phyloP scores from a whole-genome alignment of 2,113 vertebrate genomes.

The Oncorhynchus kisutch region DNA sequence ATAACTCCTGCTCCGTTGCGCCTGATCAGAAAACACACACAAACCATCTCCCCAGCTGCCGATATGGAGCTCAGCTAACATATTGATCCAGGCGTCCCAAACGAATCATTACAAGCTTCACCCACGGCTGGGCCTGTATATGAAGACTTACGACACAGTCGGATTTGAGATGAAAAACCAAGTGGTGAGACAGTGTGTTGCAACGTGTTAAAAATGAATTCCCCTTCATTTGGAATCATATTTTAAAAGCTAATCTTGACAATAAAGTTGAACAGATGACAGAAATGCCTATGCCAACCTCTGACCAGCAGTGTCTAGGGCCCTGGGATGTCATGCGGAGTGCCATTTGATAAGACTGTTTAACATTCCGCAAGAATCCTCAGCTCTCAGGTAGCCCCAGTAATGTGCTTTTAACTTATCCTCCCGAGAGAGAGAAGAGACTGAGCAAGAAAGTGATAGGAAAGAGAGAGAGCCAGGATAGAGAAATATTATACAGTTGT shows the following conservation, averaged over 20 bases:
- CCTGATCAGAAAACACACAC: neutral
- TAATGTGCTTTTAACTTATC: conserved; percentile 68
- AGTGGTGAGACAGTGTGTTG: neutral
- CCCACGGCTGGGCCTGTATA: too few species aligned
- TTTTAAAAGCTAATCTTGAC: too few species aligned
- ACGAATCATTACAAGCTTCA: too few species aligned
- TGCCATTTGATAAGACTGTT: conserved; percentile 60
- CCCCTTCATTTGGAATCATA: too few species aligned
- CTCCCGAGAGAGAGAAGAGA: conserved; percentile 23
- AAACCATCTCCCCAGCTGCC: neutral
- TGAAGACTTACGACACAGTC: too few species aligned
- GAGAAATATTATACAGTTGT: conserved; percentile 17
- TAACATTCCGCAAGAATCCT: conserved; percentile 65
- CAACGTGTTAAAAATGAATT: too few species aligned
- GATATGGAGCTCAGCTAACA: too few species aligned
- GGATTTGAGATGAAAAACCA: neutral
- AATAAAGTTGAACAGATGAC: too few species aligned
- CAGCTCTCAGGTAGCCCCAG: conserved; percentile 60
- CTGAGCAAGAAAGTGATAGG: too few species aligned
- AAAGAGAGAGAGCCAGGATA: neutral
- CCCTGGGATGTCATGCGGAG: conserved; percentile 50
- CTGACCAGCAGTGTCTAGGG: conserved; percentile 37
- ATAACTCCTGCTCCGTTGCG: neutral
- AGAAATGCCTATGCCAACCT: neutral
- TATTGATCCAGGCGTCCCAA: too few species aligned